phyloP scores from a whole-genome alignment of 2,888 invertebrate genomes.

The Caenorhabditis japonica region DNA sequence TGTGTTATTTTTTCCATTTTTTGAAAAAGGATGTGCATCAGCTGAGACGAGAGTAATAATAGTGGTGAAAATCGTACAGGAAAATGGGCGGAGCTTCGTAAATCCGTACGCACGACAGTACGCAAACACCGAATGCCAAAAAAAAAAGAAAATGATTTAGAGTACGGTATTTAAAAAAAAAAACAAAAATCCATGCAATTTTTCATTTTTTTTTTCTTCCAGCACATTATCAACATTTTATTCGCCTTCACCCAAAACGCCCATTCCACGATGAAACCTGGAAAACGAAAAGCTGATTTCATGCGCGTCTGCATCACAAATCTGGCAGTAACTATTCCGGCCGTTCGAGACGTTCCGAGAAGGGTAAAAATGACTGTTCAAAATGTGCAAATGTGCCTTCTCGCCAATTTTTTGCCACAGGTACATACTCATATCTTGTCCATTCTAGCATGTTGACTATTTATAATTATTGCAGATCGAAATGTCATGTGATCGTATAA shows the following conservation, averaged over 20 bases:
- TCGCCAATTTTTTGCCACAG: conserved; percentile 55
- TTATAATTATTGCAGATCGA: conserved; percentile 41
- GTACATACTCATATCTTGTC: conserved; percentile 7
- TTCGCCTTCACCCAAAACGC: conserved; percentile 17
- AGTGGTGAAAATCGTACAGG: too few species aligned
- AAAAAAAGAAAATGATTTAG: too few species aligned
- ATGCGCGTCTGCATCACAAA: conserved; percentile 46
- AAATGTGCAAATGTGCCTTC: conserved; percentile 43
- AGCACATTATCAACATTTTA: conserved; percentile 30
- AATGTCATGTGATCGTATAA: conserved; percentile 2
- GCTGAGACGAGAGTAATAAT: too few species aligned
- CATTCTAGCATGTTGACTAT: too few species aligned
- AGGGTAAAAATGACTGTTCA: conserved; percentile 31
- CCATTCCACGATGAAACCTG: conserved; percentile 8
- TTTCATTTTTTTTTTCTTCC: too few species aligned
- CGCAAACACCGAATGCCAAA: too few species aligned
- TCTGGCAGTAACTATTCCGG: conserved; percentile 33
- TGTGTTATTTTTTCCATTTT: too few species aligned
- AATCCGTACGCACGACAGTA: too few species aligned
- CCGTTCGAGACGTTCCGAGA: conserved; percentile 20
- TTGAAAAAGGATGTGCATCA: too few species aligned
- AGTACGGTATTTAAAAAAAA: too few species aligned
- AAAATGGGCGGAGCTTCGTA: too few species aligned
- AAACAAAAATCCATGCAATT: too few species aligned
- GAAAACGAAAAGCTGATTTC: conserved; percentile 28